Evolutionary conservation across 2,797 vertebrate genomes (phyloP).

Genomic region (Pseudochromis fuscus): DNA sequence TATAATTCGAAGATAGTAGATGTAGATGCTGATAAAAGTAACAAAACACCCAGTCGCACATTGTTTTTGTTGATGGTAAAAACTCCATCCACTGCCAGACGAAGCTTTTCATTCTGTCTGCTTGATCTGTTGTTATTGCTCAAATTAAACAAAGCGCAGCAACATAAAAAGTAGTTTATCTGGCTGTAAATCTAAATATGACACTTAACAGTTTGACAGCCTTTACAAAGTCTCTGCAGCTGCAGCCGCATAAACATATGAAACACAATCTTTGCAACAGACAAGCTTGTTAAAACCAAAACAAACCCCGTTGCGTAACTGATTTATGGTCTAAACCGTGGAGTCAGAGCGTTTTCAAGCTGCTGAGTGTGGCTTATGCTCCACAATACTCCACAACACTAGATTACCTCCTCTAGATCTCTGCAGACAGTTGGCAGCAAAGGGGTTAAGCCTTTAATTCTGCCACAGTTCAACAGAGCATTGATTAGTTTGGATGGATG

Average conservation of each 20-base stretch:
- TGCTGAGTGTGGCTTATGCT: not conserved
- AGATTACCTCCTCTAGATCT: slow-evolving; percentile 32
- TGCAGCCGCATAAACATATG: not conserved
- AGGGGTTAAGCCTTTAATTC: slow-evolving; percentile 76
- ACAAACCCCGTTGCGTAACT: not conserved
- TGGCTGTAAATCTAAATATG: not conserved
- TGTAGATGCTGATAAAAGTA: too few relatives aligned
- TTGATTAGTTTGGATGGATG: slow-evolving; percentile 71
- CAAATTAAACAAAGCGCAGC: not conserved
- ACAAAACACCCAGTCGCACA: too few relatives aligned
- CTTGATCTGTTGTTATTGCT: not conserved
- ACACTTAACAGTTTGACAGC: not conserved
- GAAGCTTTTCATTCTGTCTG: too few relatives aligned
- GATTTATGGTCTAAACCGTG: not conserved
- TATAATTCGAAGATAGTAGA: too few relatives aligned
- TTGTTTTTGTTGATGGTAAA: not conserved
- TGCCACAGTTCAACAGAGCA: slow-evolving; percentile 64
- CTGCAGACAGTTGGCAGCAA: slow-evolving; percentile 56
- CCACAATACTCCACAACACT: not conserved
- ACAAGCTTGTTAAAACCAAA: slow-evolving; percentile 9
- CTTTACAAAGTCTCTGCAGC: not conserved
- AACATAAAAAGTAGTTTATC: not conserved
- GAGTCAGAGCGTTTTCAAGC: not conserved
- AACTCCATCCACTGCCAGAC: too few relatives aligned
- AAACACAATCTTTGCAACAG: not conserved